Evolutionary conservation across 2,888 invertebrate species (phyloP).

Genomic region (Orchesella flavescens): DNA sequence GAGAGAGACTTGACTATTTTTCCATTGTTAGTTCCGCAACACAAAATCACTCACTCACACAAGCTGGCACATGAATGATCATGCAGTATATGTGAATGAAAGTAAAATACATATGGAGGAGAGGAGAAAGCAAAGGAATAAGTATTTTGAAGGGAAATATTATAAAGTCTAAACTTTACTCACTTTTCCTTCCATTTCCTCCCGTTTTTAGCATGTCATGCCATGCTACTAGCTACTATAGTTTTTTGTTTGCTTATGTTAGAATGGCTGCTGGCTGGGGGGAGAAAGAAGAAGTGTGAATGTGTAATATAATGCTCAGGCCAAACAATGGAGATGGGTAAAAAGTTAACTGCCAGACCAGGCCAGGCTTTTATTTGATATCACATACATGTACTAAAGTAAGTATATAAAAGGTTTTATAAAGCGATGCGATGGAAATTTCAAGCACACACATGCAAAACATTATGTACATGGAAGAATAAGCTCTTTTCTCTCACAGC

Average conservation of each 20-base stretch:
- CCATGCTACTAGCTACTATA: not conserved
- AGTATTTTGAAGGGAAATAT: not conserved
- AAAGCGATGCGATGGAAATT: not conserved
- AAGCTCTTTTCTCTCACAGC: not conserved
- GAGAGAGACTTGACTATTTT: not conserved
- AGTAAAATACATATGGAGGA: too few relatives aligned
- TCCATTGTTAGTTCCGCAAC: not conserved
- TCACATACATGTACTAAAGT: too few relatives aligned
- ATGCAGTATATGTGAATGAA: too few relatives aligned
- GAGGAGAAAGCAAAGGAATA: too few relatives aligned
- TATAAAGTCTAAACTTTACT: constrained; percentile 7
- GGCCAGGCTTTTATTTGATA: too few relatives aligned
- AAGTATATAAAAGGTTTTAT: too few relatives aligned
- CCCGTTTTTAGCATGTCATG: not conserved
- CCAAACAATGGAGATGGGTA: too few relatives aligned
- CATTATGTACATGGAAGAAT: constrained; percentile 3
- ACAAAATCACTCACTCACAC: too few relatives aligned
- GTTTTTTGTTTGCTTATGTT: not conserved
- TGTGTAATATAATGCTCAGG: not conserved
- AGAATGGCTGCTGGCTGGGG: not conserved
- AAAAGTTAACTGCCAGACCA: too few relatives aligned
- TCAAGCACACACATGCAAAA: not conserved
- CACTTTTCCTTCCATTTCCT: not conserved
- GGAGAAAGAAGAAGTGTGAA: not conserved
- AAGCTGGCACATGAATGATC: too few relatives aligned